Conservation (phyloP, 2,113 vertebrate genomes). For the Barnardius zonarius region DNA sequence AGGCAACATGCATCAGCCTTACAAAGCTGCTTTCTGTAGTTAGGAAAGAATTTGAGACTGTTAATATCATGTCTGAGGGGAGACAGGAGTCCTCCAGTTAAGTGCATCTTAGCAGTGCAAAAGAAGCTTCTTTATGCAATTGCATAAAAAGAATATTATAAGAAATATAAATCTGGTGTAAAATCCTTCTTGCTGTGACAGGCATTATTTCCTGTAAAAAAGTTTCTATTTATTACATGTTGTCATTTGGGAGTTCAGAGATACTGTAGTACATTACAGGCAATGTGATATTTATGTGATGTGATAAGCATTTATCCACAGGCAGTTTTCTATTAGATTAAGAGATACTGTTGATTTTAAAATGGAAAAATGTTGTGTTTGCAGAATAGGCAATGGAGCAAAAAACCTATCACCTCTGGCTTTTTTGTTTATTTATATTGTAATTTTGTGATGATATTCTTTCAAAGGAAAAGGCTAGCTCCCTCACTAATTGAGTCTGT, state of each 20-base stretch:
- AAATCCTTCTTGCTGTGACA: conserved; percentile 28
- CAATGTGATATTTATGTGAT: conserved; percentile 1
- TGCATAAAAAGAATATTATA: not conserved
- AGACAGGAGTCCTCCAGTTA: not conserved
- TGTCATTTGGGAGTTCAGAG: conserved; percentile 30
- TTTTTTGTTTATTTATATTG: not conserved
- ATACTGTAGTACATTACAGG: not conserved
- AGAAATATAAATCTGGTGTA: not conserved
- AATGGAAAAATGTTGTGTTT: not conserved
- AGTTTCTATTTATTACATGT: not conserved
- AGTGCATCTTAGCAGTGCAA: not conserved
- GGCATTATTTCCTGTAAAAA: not conserved
- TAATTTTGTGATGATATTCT: not conserved
- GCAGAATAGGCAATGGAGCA: not conserved
- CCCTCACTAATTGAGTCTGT: not conserved
- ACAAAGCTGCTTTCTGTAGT: not conserved
- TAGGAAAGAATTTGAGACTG: not conserved
- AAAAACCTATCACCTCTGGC: not conserved
- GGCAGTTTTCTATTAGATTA: not conserved
- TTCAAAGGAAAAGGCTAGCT: not conserved
- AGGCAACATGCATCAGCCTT: not conserved
- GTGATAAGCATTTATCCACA: conserved; percentile 20
- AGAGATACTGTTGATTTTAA: not conserved
- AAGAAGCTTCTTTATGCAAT: not conserved
- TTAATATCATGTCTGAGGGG: not conserved